These are phyloP conservation scores for Oplegnathus fasciatus DNA, from an alignment of 2,113 vertebrate species.

Conservation along the genomic window DNA sequence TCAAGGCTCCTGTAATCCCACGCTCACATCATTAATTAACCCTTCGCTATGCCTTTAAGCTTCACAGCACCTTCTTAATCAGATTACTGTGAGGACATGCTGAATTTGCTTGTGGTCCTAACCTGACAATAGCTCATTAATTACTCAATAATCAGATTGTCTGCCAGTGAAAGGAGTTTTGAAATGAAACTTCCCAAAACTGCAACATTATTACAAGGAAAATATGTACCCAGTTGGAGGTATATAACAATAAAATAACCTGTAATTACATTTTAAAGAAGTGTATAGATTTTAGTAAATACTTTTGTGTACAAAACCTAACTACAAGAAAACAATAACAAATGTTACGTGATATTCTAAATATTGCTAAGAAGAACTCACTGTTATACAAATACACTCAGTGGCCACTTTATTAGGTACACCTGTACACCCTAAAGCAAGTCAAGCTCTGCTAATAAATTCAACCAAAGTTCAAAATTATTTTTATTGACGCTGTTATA, in stretches of 20 bases:
- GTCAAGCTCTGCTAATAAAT: neutral
- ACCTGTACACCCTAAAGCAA: neutral
- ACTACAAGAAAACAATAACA: too few species aligned
- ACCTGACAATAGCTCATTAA: slow-evolving; percentile 6
- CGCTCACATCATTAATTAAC: slow-evolving; percentile 40
- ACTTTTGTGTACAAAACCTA: too few species aligned
- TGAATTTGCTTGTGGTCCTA: slow-evolving; percentile 34
- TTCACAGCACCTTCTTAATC: slow-evolving; percentile 55
- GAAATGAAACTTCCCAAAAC: neutral
- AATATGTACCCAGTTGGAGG: too few species aligned
- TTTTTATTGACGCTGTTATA: neutral
- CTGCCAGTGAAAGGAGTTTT: neutral
- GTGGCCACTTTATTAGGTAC: neutral
- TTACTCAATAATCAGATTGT: neutral
- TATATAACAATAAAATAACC: too few species aligned
- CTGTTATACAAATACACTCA: too few species aligned
- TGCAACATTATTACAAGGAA: neutral
- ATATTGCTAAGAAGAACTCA: too few species aligned
- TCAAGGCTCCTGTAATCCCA: slow-evolving; percentile 38
- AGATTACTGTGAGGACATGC: slow-evolving; percentile 65
- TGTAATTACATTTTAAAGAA: too few species aligned
- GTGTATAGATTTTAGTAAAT: too few species aligned
- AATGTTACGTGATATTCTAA: too few species aligned
- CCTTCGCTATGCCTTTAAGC: slow-evolving; percentile 18
- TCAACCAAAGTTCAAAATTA: neutral